Evolutionary conservation across 2,113 vertebrate genomes (phyloP), one percentile per base, ranked within the genome.

Genomic region (Percopsis transmontana): DNA sequence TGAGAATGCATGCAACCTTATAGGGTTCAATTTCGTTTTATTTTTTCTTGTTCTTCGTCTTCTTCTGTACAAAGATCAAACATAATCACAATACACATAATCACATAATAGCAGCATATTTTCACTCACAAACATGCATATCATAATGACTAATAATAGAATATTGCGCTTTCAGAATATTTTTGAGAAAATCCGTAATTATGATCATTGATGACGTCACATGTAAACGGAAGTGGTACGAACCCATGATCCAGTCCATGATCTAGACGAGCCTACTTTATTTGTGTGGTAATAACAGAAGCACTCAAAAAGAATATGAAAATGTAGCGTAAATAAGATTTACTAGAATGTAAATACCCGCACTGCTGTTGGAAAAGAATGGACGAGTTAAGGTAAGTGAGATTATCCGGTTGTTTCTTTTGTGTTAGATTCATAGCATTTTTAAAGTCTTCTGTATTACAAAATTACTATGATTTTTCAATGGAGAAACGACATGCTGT

Each of bases 301-400:
- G 9, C 2, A 44, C 3, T 14, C 42, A 44, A 44, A 14, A 2
- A 14, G 42, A 44, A 44, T 14, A 12, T 15, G 42, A 44, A 16
- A 44, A 14, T 53, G 8, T 13, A 23, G 5, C 7, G 9, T 11
- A 51, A 18, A 18, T n/a, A 2, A 20, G 11, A 50, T 33, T 18
- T 13, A 7, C 18, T 41, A 13, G n/a, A 42, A 39, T 53, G 51
- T 53, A 53, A 12, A 14, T 12, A 12, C 18, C 38, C 11, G 41
- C 64, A 12, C 5, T n/a, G 27, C 15, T 4, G 20, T 20, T 41
- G 42, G 11, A 6, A n/a, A 15, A n/a, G 58, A 69, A 83, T 83
- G 81, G 81, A 83, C 68, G 81, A 83, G 24, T 58, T 39, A 60
- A 58, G 76, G 80, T 83, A 27, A 79, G 76, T 62, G 33, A 3